A percentile compares a stretch with the other conserved stretches of the same genome.
Conservation (phyloP, 1,140 invertebrate species). For the Trinorchestia longiramus region DNA sequence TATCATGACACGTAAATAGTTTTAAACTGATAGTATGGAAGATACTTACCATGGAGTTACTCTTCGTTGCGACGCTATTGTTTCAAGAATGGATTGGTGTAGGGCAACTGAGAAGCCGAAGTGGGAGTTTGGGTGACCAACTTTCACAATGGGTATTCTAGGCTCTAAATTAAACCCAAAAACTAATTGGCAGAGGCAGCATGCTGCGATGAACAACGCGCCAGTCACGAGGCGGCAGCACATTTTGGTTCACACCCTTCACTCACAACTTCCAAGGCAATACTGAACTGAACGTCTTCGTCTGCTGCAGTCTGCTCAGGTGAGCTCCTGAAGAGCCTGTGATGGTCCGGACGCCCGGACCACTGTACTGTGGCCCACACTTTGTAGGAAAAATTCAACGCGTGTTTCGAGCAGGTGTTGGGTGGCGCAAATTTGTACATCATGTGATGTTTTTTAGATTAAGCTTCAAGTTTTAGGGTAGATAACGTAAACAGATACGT, state of each 20-base stretch:
- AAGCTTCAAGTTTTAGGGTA: too few relatives aligned
- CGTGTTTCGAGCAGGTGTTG: too few relatives aligned
- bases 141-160: slow-evolving; percentile 85
- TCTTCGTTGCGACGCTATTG: slow-evolving; percentile 69
- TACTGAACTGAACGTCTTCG: not conserved
- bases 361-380: too few relatives aligned
- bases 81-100: slow-evolving; percentile 75
- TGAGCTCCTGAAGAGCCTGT: too few relatives aligned
- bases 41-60: slow-evolving; percentile 75
- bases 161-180: slow-evolving; percentile 84
- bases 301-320: too few relatives aligned
- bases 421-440: too few relatives aligned
- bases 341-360: too few relatives aligned
- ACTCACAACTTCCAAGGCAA: not conserved
- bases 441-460: too few relatives aligned
- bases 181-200: not conserved
- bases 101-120: slow-evolving; percentile 92
- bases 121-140: slow-evolving; percentile 79
- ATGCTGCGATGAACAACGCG: not conserved
- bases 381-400: too few relatives aligned
- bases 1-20: not conserved
- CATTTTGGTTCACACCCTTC: not conserved
- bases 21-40: not conserved
- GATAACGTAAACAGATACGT: too few relatives aligned
- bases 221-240: slow-evolving; percentile 26